phyloP scores from a whole-genome alignment of 2,888 invertebrate genomes.

The Holacanthella duospinosa region DNA sequence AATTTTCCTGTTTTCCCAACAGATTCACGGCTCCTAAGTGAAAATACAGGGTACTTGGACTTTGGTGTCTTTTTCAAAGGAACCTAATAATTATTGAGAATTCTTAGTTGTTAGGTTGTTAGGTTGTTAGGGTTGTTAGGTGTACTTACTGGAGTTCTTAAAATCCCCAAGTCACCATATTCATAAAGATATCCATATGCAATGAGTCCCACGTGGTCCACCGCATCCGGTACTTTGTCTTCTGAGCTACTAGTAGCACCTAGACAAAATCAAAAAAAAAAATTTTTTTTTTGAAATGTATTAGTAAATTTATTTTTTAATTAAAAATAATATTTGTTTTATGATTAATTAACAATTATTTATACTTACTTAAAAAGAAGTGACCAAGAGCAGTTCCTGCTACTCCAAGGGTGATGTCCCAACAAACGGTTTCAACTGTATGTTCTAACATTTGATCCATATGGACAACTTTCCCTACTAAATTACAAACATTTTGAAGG shows the following conservation, averaged over 20 bases:
- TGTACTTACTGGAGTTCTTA: slow-evolving; percentile 16
- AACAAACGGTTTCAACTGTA: slow-evolving; percentile 27
- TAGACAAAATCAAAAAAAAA: neutral
- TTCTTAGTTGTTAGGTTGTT: too few species aligned
- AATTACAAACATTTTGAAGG: neutral
- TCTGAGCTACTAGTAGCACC: slow-evolving; percentile 13
- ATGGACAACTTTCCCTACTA: neutral
- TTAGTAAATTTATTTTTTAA: neutral
- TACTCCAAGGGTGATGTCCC: slow-evolving; percentile 33
- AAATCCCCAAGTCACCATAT: slow-evolving; percentile 30
- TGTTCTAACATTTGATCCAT: neutral
- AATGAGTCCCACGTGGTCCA: slow-evolving; percentile 32
- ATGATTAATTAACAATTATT: neutral
- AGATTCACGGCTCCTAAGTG: slow-evolving; percentile 20
- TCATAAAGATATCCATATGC: slow-evolving; percentile 32
- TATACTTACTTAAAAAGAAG: slow-evolving; percentile 16
- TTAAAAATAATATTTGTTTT: neutral
- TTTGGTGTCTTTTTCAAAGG: slow-evolving; percentile 19
- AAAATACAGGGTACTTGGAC: slow-evolving; percentile 33
- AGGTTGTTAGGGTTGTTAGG: too few species aligned
- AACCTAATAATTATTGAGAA: slow-evolving; percentile 10
- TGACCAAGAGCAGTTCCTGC: slow-evolving; percentile 29
- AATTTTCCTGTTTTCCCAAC: slow-evolving; percentile 26
- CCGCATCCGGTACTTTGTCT: slow-evolving; percentile 26
- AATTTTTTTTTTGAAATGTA: too few species aligned